These are phyloP conservation scores for Prietella phreatophila DNA, from an alignment of 2,113 vertebrate species.

Conservation along the genomic window DNA sequence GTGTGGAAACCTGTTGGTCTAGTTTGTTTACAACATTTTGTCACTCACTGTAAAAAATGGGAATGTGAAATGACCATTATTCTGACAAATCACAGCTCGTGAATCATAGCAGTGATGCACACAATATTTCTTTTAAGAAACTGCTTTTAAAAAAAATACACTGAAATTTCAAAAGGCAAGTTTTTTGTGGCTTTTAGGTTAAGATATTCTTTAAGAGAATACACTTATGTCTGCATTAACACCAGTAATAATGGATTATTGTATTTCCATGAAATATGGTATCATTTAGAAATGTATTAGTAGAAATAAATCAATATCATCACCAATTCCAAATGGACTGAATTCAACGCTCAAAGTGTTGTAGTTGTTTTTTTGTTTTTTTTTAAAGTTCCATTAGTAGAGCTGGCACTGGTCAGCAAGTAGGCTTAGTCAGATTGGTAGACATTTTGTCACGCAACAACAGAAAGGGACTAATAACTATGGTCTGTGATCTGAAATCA, in stretches of 20 bases:
- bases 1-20: background rate
- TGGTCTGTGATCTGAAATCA: conserved; percentile 39
- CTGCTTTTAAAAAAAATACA: background rate
- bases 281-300: background rate
- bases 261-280: background rate
- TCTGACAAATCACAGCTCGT: background rate
- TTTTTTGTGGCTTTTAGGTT: background rate
- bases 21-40: background rate
- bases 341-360: background rate
- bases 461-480: conserved; percentile 39
- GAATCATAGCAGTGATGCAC: background rate
- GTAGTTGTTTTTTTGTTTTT: background rate
- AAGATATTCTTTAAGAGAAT: background rate
- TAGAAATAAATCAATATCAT: background rate
- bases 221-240: background rate
- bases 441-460: background rate
- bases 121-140: background rate
- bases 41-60: background rate
- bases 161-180: background rate
- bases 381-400: background rate
- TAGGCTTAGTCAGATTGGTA: conserved; percentile 1
- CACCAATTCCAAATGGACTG: background rate
- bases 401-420: conserved; percentile 25
- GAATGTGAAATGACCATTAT: background rate
- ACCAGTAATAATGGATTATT: background rate